These are phyloP conservation scores for rabbit (Oryctolagus cuniculus) DNA, from an alignment of 2,113 vertebrate species.

Conservation along the genomic window DNA sequence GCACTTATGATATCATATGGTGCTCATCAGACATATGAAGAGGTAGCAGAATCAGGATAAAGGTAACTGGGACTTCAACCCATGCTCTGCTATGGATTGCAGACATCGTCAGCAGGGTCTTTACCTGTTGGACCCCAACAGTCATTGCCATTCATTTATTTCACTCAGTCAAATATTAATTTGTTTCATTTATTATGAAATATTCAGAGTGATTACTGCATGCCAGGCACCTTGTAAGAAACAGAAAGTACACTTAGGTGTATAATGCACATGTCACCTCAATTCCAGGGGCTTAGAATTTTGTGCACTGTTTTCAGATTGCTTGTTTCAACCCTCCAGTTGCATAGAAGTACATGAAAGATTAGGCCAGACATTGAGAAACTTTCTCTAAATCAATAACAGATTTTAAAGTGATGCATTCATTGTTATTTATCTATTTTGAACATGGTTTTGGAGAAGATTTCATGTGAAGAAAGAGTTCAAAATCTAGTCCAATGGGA, in stretches of 20 bases:
- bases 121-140: too few species aligned
- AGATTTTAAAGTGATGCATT: neutral
- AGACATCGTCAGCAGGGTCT: too few species aligned
- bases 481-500: neutral
- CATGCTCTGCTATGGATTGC: too few species aligned
- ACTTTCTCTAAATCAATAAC: neutral
- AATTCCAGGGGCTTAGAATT: neutral
- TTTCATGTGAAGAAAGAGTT: conserved; percentile 9
- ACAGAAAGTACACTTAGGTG: neutral
- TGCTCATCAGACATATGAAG: too few species aligned
- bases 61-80: too few species aligned
- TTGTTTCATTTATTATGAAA: neutral
- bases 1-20: too few species aligned
- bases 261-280: neutral
- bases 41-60: too few species aligned
- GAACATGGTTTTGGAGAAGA: neutral
- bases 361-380: neutral
- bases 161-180: neutral
- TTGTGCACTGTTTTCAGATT: neutral
- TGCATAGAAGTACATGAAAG: neutral
- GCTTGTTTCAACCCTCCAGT: neutral
- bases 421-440: neutral
- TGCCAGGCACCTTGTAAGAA: neutral
- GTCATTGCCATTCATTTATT: neutral
- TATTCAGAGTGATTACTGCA: neutral